Conservation (phyloP, 1,140 invertebrate genomes). For the Diprion similis region DNA sequence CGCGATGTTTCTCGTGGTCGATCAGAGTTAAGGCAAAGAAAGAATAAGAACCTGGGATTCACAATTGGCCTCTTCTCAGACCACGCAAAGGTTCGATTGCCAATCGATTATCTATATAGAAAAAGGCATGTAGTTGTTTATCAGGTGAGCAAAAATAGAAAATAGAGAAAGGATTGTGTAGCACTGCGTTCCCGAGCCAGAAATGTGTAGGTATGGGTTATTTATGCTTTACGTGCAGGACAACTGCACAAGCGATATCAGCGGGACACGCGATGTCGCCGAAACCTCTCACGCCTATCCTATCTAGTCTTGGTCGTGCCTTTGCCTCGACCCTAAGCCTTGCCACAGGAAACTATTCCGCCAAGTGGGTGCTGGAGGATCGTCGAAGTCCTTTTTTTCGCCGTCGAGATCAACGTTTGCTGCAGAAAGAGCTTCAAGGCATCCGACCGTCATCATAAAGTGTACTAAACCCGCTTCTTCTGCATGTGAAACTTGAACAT, state of each 20-base stretch:
- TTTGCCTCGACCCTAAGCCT: neutral
- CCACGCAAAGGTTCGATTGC: neutral
- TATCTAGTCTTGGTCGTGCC: slow-evolving; percentile 7
- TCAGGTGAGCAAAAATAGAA: neutral
- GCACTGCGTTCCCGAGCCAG: neutral
- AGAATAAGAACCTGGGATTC: neutral
- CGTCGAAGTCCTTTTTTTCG: neutral
- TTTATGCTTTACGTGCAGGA: slow-evolving; percentile 12
- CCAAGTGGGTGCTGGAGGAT: neutral
- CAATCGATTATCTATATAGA: neutral
- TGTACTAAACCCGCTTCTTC: too few species aligned
- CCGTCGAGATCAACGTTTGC: too few species aligned
- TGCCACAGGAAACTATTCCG: neutral
- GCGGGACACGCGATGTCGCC: slow-evolving; percentile 52
- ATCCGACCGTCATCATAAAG: too few species aligned
- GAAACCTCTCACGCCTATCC: slow-evolving; percentile 28
- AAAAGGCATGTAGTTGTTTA: too few species aligned
- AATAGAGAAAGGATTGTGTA: neutral
- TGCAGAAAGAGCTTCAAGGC: too few species aligned
- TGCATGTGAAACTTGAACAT: neutral
- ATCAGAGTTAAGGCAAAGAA: neutral
- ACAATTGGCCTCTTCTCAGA: neutral
- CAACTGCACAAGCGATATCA: slow-evolving; percentile 41
- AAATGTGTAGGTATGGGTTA: slow-evolving; percentile 7
- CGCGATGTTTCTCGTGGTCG: neutral